Base-by-base conservation (phyloP, 30 jellyfish, hydroid and myxozoan species). In the Aurelia coerulea region DNA sequence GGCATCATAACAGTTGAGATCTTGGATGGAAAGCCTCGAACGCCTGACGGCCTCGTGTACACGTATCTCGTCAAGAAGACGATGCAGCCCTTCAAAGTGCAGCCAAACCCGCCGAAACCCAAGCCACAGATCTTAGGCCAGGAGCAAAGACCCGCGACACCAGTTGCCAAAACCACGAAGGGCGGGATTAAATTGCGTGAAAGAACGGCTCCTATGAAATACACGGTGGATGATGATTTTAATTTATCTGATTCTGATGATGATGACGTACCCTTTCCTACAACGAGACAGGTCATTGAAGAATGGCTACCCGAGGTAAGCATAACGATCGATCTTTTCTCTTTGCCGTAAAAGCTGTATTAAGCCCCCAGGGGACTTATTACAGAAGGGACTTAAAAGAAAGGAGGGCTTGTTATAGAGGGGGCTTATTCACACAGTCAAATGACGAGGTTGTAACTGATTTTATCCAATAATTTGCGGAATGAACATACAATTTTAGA, bases 1-100 rank as follows among this genome's bases (percentile, higher is more conserved):
- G 99, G 99, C 31, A 80, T 94, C 29, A 94, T 94, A 51, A 94
- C 99, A 7, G 82, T 94, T 17, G 99, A 94, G 65, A 90, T 94
- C 16, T 85, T 94, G 11, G 97, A 94, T 65, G 99, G 97, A 15
- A 85, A 89, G 75, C 99, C 99, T 53, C 88, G 80, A 35, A 68
- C 96, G 1, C 58, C 94, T 13, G 97, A 94, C 71, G 99, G 99
- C 11, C 75, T 94, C 42, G 78, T 73, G 65, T 94, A 94, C 67
- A 35, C 81, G 31, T 94, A 94, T 58, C 74, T 74, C 14, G 97
- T 94, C 1, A 85, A 78, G 68, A 88, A 89, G 81, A 84, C 76
- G 50, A 89, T 89, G 91, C 99, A 94, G 80, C 99, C 99, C 3
- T 94, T 94, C 76, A 89, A 89, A 89, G 81, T 86, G 18, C 96